phyloP scores from a whole-genome alignment of 2,113 vertebrate species.

The Noturus placidus region DNA sequence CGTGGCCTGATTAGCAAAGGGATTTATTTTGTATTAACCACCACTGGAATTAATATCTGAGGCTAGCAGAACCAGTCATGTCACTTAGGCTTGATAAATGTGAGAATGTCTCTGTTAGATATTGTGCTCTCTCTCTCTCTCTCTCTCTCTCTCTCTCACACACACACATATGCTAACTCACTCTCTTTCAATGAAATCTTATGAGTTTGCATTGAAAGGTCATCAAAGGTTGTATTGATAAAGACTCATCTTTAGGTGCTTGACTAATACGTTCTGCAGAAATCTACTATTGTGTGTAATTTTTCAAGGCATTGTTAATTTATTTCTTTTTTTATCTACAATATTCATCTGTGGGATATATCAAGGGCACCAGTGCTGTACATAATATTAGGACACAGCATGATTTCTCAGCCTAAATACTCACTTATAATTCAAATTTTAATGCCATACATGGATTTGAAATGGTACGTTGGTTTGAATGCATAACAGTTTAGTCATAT shows the following conservation, averaged over 20 bases:
- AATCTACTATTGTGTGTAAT: constrained; percentile 12
- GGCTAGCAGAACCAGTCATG: constrained; percentile 66
- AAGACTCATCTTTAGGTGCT: constrained; percentile 23
- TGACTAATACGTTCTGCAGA: background rate
- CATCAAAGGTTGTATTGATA: constrained; percentile 34
- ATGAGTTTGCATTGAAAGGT: constrained; percentile 37
- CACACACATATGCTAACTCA: too few species aligned
- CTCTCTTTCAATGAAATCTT: too few species aligned
- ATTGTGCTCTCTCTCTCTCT: constrained; percentile 54
- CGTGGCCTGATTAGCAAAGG: constrained; percentile 69
- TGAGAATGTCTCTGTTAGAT: constrained; percentile 66
- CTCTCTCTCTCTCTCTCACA: background rate
- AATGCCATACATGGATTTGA: background rate
- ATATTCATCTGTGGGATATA: constrained; percentile 1
- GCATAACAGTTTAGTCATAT: background rate
- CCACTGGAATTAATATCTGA: constrained; percentile 75
- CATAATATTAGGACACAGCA: background rate
- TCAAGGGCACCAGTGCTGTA: background rate
- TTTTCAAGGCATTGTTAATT: constrained; percentile 30
- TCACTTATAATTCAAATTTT: background rate
- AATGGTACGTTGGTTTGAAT: background rate
- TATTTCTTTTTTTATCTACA: background rate
- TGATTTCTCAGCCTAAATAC: constrained; percentile 5
- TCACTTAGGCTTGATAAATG: constrained; percentile 71
- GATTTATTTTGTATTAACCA: constrained; percentile 74